phyloP scores from a whole-genome alignment of 2,888 invertebrate genomes.

The Volucella bombylans region DNA sequence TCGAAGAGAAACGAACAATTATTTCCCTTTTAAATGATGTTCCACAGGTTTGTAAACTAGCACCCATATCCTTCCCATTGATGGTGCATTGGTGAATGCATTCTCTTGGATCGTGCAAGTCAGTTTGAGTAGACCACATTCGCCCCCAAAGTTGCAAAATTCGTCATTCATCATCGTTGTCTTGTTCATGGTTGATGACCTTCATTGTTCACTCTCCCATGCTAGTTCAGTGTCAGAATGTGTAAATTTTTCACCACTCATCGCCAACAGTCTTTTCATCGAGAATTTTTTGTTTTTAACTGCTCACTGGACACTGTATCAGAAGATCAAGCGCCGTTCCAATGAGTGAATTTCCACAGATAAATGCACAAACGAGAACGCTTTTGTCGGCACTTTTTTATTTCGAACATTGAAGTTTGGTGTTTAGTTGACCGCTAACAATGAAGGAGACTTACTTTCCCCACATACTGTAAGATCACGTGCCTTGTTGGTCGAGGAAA shows the following conservation, averaged over 20 bases:
- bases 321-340: constrained; percentile 47
- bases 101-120: too few relatives aligned
- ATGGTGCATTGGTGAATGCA: too few relatives aligned
- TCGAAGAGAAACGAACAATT: too few relatives aligned
- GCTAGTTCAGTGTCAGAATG: constrained; percentile 54
- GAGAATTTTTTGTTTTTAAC: constrained; percentile 1
- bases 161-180: background rate
- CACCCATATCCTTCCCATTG: too few relatives aligned
- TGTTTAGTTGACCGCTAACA: constrained; percentile 29
- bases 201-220: constrained; percentile 26
- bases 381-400: constrained; percentile 18
- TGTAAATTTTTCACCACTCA: constrained; percentile 40
- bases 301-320: constrained; percentile 2
- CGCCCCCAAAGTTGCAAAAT: constrained; percentile 7
- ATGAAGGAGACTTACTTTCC: constrained; percentile 3
- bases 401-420: background rate
- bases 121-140: background rate
- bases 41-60: too few relatives aligned
- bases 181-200: constrained; percentile 57
- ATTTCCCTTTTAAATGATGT: too few relatives aligned
- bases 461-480: constrained; percentile 52
- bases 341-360: constrained; percentile 53
- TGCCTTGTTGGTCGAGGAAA: constrained; percentile 60
- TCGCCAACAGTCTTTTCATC: constrained; percentile 7
- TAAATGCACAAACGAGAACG: constrained; percentile 40